Evolutionary conservation across 30 jellyfish, hydroid and myxozoan genomes (phyloP), one percentile per base, ranked within the genome.

Genomic region (Hydractinia symbiolongicarpus): DNA sequence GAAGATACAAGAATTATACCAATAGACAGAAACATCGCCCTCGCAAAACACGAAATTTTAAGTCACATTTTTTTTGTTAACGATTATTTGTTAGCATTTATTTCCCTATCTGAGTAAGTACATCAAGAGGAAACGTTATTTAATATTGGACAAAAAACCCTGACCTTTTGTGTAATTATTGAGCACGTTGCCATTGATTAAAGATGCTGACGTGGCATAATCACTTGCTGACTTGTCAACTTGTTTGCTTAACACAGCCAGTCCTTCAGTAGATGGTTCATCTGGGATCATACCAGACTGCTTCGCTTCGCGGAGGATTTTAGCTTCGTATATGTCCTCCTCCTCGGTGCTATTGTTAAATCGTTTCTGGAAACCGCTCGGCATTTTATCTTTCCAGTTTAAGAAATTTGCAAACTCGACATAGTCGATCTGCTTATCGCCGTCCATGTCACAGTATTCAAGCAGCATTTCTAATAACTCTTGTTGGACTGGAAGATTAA

Each of bases 381-480:
- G 87, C 78, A 91, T 20, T 53, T 83, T 79, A 17, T 87, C 98
- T 74, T 82, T 91, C 98, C 98, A 91, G 79, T 91, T 91, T 62
- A 91, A 74, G 77, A 91, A 86, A 55, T 91, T 79, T 9, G 95
- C 73, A 72, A 91, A 86, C 55, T 91, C 96, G 20, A 15, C 83
- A 70, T 91, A 91, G 72, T 86, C 87, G 6, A 91, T 86, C 61
- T 81, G 88, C 55, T 94, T 88, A 64, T 91, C 96, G 8, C 79
- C 73, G 77, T 87, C 89, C 7, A 76, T 81, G 76, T 86, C 95
- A 66, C 97, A 91, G 67, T 72, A 86, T 14, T 66, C 92, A 7
- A 91, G 58, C 58, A 91, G 53, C 50, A 83, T 88, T 61, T 86
- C 94, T 7, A 91, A 74, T 7, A 91, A 52, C 40, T 82, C 94